Evolutionary conservation across 2,113 vertebrate genomes (phyloP).

Genomic region (Periophthalmus modestus): DNA sequence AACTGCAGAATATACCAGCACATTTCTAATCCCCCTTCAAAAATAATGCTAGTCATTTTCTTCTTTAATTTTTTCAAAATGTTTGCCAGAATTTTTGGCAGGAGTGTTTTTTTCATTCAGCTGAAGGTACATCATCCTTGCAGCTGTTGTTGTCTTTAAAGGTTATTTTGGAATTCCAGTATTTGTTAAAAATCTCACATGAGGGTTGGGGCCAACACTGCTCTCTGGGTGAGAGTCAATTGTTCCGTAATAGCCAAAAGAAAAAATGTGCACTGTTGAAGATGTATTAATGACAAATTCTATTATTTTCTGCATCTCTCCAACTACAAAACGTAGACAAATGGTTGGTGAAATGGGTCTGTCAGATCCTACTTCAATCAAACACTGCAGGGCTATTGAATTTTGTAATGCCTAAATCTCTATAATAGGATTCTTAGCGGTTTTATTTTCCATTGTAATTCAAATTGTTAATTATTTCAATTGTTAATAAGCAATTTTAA

Average conservation of each 20-base stretch:
- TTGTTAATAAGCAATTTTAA: no score
- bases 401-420: no score
- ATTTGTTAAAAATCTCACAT: background rate
- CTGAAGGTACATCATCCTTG: conserved; percentile 48
- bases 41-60: background rate
- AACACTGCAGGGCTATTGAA: no score
- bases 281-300: background rate
- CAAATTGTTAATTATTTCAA: no score
- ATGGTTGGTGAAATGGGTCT: no score
- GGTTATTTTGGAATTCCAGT: conserved; percentile 9
- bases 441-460: no score
- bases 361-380: no score
- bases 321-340: no score
- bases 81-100: background rate
- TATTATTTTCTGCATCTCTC: background rate
- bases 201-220: no score
- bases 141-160: conserved; percentile 40
- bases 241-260: background rate
- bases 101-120: conserved; percentile 24
- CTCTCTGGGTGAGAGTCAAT: no score
- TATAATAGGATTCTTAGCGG: no score
- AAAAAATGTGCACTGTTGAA: background rate
- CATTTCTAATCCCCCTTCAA: background rate
- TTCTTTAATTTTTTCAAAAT: background rate
- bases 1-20: no score